Base-by-base conservation (phyloP, 2,888 invertebrate species). In the Erpobdella octoculata region DNA sequence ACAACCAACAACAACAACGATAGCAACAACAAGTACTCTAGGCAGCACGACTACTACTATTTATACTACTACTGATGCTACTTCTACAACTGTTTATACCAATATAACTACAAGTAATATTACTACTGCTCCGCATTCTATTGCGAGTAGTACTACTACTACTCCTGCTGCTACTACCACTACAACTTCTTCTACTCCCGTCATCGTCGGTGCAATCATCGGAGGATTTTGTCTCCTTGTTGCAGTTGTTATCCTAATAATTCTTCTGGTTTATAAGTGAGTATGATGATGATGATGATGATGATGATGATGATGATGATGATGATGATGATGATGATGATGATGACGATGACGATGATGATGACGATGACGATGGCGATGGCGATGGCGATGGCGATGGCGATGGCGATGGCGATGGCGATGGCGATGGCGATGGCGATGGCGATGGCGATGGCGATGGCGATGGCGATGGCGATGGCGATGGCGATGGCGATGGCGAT, bases 291-390 rank as follows among this genome's bases (percentile, higher is more conserved):
- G n/a, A n/a, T 9, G 58, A 18, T 58, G n/a, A 28, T 9, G 58
- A 58, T 58, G 33, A 35, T 59, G 33, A 25, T 18, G 36, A 65
- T 18, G 36, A 65, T 15, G 65, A 65, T 36, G 65, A 65, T 36
- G 65, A 65, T 36, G 65, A 65, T 65, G 65, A 65, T 65, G 65
- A 65, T 65, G 65, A 65, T 65, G 65, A 65, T 65, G 65, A 65
- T 65, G 65, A 65, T 65, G 65, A 65, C 35, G 65, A 65, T 65
- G 65, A 65, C 35, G 65, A 65, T 65, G 12, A 64, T 18, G 36
- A 18, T 58, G n/a, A 35, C 9, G 6, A n/a, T 9, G 31, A 35
- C n/a, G 21, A 67, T 21, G 41, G 21, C 31, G 67, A 35, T 41
- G 48, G 8, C 31, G 67, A 46, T 58, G 48, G 21, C 41, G 67